Percentiles rank a stretch among this genome's conserved stretches.
Evolutionary conservation across 2,797 vertebrate species (phyloP).

Genomic region (Xiphorhynchus erythropygius): DNA sequence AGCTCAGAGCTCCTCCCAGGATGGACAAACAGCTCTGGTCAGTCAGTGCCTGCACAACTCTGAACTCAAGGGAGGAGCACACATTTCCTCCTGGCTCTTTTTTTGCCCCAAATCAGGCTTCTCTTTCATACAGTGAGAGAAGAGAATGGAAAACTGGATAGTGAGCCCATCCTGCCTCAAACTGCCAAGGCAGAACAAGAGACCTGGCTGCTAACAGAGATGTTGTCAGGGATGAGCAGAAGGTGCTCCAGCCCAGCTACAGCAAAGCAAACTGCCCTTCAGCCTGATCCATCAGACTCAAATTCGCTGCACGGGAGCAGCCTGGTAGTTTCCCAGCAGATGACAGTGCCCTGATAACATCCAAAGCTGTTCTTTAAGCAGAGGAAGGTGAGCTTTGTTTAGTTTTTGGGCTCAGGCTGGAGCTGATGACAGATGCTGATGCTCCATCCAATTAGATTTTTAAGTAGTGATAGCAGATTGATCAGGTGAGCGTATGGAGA

Average conservation of each 20-base stretch:
- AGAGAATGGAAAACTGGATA: neutral
- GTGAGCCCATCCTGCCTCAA: neutral
- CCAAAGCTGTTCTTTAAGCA: constrained; percentile 58
- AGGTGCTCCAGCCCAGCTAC: neutral
- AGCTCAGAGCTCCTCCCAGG: neutral
- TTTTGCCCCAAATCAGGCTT: neutral
- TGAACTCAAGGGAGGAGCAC: neutral
- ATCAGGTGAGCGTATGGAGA: neutral
- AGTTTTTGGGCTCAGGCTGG: constrained; percentile 60
- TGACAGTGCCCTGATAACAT: constrained; percentile 49
- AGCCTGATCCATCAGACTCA: neutral
- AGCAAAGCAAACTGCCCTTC: neutral
- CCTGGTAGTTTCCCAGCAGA: constrained; percentile 9
- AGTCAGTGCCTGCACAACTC: neutral
- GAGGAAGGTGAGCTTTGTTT: constrained; percentile 61
- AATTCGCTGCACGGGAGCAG: neutral
- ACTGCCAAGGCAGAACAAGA: neutral
- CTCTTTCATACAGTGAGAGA: neutral
- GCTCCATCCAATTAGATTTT: constrained; percentile 52
- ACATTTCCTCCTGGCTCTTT: neutral
- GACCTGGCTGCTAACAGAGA: neutral
- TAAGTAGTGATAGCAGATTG: neutral
- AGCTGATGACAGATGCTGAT: constrained; percentile 24
- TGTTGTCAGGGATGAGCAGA: neutral
- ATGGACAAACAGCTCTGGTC: neutral